Conservation (phyloP, 2,797 vertebrate genomes). For the Anableps anableps region DNA sequence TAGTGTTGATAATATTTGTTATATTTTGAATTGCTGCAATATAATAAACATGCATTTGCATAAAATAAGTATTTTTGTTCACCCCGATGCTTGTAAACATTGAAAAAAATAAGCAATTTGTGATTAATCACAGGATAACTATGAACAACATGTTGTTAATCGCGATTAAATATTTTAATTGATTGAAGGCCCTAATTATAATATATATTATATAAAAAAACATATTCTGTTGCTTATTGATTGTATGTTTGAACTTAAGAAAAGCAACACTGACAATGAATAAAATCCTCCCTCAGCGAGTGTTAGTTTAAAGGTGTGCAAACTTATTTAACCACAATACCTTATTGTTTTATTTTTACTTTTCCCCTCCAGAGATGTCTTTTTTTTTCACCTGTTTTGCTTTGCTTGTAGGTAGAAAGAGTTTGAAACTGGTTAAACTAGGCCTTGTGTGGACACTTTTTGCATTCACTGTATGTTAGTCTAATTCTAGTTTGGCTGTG, state of each 20-base stretch:
- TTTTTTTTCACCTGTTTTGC: neutral
- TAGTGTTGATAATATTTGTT: neutral
- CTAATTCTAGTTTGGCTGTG: conserved; percentile 4
- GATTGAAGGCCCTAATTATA: too few relatives aligned
- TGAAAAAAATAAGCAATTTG: too few relatives aligned
- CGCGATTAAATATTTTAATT: too few relatives aligned
- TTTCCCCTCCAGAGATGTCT: neutral
- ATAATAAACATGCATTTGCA: neutral
- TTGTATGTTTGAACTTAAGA: too few relatives aligned
- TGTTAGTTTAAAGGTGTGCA: neutral
- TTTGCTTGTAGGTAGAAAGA: neutral
- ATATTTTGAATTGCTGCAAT: neutral
- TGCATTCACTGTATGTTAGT: conserved; percentile 14
- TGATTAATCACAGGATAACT: too few relatives aligned
- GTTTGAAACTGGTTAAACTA: neutral
- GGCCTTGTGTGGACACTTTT: neutral
- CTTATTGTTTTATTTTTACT: neutral
- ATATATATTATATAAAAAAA: too few relatives aligned
- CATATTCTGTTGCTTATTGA: too few relatives aligned
- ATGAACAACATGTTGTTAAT: too few relatives aligned
- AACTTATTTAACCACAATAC: neutral
- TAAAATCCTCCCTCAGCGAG: too few relatives aligned
- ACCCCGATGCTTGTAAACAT: too few relatives aligned
- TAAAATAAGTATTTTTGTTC: neutral
- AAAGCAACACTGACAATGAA: too few relatives aligned